These are phyloP conservation scores for Hypsopygia costalis DNA, from an alignment of 2,888 invertebrate genomes.

Conservation along the genomic window DNA sequence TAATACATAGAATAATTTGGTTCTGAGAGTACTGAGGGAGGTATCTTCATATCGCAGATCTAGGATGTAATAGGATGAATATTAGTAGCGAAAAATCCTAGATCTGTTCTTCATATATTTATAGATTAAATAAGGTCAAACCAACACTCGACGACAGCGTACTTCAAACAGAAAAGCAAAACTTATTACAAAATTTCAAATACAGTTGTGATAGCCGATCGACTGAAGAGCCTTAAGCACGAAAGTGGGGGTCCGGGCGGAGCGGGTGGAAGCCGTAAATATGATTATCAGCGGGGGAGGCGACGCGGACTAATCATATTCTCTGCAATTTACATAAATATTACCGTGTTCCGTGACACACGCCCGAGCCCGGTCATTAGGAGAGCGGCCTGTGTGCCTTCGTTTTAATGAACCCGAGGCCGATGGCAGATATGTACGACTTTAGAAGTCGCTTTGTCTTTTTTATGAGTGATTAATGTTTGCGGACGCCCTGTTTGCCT, in stretches of 20 bases:
- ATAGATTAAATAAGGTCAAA: too few relatives aligned
- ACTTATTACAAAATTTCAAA: neutral
- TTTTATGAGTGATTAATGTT: slow-evolving; percentile 78
- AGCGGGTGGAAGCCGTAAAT: slow-evolving; percentile 61
- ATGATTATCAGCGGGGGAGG: slow-evolving; percentile 79
- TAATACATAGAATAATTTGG: too few relatives aligned
- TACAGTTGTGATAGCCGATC: neutral
- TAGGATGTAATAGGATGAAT: too few relatives aligned
- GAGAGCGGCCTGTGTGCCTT: slow-evolving; percentile 29
- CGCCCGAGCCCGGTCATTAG: slow-evolving; percentile 51
- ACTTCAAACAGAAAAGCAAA: neutral
- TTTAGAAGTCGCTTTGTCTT: slow-evolving; percentile 69
- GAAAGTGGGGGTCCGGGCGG: slow-evolving; percentile 15
- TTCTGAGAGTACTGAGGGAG: too few relatives aligned
- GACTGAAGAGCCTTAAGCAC: slow-evolving; percentile 11
- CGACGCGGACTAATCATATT: slow-evolving; percentile 78
- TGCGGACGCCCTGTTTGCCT: slow-evolving; percentile 44
- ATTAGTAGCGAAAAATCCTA: too few relatives aligned
- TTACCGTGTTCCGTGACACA: slow-evolving; percentile 68
- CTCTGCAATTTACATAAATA: slow-evolving; percentile 80
- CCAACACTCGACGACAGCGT: too few relatives aligned
- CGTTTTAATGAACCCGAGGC: slow-evolving; percentile 50
- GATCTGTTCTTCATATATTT: too few relatives aligned
- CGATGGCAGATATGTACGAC: slow-evolving; percentile 63
- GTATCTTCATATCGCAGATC: too few relatives aligned